Base-by-base conservation (phyloP, 2,888 invertebrate species). In the Andrena haemorrhoa region DNA sequence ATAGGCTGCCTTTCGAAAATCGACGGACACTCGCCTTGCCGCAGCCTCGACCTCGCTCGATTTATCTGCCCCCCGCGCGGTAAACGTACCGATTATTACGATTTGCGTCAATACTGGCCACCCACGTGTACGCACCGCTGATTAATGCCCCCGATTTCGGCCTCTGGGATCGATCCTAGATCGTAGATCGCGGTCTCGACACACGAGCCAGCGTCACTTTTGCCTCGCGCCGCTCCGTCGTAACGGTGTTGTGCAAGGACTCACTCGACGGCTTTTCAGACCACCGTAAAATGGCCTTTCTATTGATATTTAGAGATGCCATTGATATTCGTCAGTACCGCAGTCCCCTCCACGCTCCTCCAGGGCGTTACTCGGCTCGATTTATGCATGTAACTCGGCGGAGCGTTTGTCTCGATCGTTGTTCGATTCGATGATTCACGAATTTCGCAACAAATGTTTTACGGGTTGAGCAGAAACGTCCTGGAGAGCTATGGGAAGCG, bases 71-170 rank as follows among this genome's bases (percentile, higher is more conserved):
- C 35, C 29, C 66, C 29, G 16, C 49, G 51, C 41, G 35, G 75
- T 31, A 76, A 77, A 78, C 79, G 88, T 66, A 75, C 31, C 75
- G 80, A 79, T 86, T 71, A 83, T 79, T 84, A 77, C 88, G 86
- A 88, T 88, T 88, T 88, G 80, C 88, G 88, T 88, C 88, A 88
- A 77, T 85, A 74, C 72, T 70, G 87, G 78, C 87, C 88, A 88
- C 88, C 88, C 88, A 87, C 88, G 88, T 86, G 83, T 65, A 70
- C 82, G 79, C 85, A 75, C 82, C 80, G 88, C 71, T 88, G 86
- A 89, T 88, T 88, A 86, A 89, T 89, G 88, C 82, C 82, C 84
- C 75, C 83, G 89, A 89, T 89, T 89, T 89, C 86, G 83, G 82
- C 56, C 68, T 47, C 61, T 23, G 23, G 82, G 41, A 84, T 77